A percentile compares a stretch with the other conserved stretches of the same genome.
Conservation (phyloP, 2,797 vertebrate genomes). For the Falco novaeseelandiae region DNA sequence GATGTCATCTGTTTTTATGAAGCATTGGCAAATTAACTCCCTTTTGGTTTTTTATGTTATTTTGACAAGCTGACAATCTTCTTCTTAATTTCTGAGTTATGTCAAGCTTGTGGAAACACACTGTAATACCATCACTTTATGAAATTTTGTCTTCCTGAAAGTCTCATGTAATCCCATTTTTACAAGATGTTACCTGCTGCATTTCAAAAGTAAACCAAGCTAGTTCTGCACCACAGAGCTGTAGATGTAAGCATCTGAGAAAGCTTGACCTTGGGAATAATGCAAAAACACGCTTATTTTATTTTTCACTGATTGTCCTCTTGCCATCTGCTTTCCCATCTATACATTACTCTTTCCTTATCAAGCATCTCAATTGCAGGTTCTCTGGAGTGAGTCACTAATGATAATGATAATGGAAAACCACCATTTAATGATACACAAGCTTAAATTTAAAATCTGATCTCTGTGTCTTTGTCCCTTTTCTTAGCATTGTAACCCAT, state of each 20-base stretch:
- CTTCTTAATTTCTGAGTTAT: neutral
- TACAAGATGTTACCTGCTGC: neutral
- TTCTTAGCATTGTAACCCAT: neutral
- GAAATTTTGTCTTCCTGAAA: neutral
- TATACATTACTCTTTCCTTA: neutral
- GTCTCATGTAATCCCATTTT: neutral
- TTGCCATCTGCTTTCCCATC: neutral
- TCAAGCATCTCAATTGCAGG: neutral
- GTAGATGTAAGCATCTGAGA: neutral
- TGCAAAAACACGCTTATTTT: neutral
- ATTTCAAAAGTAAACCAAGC: neutral
- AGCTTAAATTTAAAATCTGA: neutral
- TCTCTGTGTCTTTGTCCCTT: neutral
- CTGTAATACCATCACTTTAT: neutral
- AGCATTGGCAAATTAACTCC: neutral
- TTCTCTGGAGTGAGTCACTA: neutral
- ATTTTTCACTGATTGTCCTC: neutral
- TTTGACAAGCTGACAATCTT: neutral
- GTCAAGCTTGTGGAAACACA: neutral
- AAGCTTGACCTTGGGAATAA: neutral
- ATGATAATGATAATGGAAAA: neutral
- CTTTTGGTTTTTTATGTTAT: neutral
- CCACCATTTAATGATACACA: neutral
- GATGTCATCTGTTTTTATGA: neutral
- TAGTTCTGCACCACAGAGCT: neutral